A percentile compares a stretch with the other conserved stretches of the same genome.
phyloP scores from a whole-genome alignment of 2,113 vertebrate genomes.

The Limanda limanda region DNA sequence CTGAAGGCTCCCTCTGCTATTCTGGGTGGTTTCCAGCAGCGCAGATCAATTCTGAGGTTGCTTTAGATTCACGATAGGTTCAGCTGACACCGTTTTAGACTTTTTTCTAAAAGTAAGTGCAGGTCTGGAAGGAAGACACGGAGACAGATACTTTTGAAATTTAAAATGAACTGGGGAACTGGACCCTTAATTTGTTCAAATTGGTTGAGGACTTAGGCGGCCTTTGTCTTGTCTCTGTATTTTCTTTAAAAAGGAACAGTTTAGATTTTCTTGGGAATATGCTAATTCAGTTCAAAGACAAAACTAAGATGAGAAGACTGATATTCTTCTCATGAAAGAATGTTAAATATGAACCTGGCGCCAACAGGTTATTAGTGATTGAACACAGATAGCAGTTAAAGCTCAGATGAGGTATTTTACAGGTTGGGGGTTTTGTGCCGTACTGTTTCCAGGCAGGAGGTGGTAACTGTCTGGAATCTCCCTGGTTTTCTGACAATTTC shows the following conservation, averaged over 20 bases:
- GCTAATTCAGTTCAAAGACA: background rate
- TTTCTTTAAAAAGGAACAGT: background rate
- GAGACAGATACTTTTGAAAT: background rate
- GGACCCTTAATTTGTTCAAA: background rate
- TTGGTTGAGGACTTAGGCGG: background rate
- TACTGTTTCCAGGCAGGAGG: background rate
- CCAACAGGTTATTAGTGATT: background rate
- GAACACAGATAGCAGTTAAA: background rate
- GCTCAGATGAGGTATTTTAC: background rate
- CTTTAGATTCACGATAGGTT: background rate
- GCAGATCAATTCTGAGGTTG: conserved; percentile 12
- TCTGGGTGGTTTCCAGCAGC: conserved; percentile 5
- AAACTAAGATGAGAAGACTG: background rate
- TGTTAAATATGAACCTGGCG: background rate
- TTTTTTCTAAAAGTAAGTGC: background rate
- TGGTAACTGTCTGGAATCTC: background rate
- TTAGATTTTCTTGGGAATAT: background rate
- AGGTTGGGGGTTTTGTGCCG: background rate
- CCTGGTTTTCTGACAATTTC: background rate
- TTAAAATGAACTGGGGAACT: background rate
- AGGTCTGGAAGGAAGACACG: background rate
- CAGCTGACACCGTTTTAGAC: background rate
- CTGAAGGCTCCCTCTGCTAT: conserved; percentile 5
- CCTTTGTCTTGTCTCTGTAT: too few species aligned
- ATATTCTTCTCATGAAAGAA: background rate